Conservation (phyloP, 1,140 invertebrate species). For the Heliconius melpomene region DNA sequence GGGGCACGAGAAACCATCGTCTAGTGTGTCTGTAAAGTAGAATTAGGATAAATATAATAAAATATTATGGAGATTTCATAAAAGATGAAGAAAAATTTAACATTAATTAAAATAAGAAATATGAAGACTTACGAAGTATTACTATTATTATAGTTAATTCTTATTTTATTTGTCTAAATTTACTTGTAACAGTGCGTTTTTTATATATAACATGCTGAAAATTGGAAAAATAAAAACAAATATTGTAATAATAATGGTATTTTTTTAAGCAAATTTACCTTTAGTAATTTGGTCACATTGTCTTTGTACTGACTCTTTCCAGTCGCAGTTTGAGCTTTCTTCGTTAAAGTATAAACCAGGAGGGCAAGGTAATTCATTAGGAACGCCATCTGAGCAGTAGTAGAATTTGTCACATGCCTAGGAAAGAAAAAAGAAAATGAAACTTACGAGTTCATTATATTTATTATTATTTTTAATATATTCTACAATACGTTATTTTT, state of each 20-base stretch:
- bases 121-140: too few relatives aligned
- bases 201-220: too few relatives aligned
- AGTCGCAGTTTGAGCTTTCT: conserved; percentile 87
- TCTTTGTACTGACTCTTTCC: conserved; percentile 83
- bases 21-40: conserved; percentile 81
- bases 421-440: neutral
- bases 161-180: too few relatives aligned
- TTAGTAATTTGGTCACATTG: conserved; percentile 84
- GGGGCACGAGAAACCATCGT: conserved; percentile 90
- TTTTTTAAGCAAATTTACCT: conserved; percentile 66
- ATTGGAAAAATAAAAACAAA: too few relatives aligned
- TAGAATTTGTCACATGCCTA: conserved; percentile 90
- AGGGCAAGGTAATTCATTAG: conserved; percentile 88
- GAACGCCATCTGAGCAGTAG: conserved; percentile 89
- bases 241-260: too few relatives aligned
- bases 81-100: too few relatives aligned
- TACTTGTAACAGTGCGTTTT: too few relatives aligned
- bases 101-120: too few relatives aligned
- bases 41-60: neutral
- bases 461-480: too few relatives aligned
- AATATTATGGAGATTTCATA: too few relatives aligned
- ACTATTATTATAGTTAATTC: too few relatives aligned
- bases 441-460: too few relatives aligned
- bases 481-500: neutral
- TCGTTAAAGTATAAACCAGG: conserved; percentile 91